Conservation (phyloP, 2,113 vertebrate species). For the western clawed frog (Xenopus tropicalis) region UCB_Xtro_10.0 CM004450.2:103418001-103418500, state of each 20-base stretch:
- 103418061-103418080: slow-evolving; percentile 21
- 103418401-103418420: neutral
- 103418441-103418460: too few species aligned
- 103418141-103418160: neutral
- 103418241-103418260: slow-evolving; percentile 1
- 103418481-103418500: too few species aligned
- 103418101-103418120: neutral
- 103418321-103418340: neutral
- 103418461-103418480: too few species aligned
- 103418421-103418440: too few species aligned
- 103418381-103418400: neutral
- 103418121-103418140: neutral
- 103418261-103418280: neutral
- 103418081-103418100: slow-evolving; percentile 5
- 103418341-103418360: neutral
- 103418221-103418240: neutral
- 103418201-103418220: slow-evolving; percentile 7
- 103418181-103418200: neutral
- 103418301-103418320: neutral
- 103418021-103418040: slow-evolving; percentile 7
- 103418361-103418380: neutral
- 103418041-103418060: slow-evolving; percentile 15
- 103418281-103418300: neutral
- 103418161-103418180: neutral
- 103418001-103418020: neutral